Base-by-base conservation (phyloP, 1,140 invertebrate species). In the Lethrus apterus region DNA sequence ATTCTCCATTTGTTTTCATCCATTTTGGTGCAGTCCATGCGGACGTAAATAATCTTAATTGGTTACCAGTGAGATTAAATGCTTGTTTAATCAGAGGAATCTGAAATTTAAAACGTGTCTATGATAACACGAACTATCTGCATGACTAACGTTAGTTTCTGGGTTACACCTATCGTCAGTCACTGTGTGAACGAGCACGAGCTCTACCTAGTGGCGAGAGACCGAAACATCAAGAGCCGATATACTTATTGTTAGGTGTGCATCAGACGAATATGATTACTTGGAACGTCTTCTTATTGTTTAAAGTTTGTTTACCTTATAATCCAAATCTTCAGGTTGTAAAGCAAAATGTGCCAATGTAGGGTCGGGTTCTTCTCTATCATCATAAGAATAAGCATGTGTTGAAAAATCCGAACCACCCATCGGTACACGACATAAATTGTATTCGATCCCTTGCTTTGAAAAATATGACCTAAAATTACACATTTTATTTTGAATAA, bases 11-110 rank as follows among this genome's bases (percentile, higher is more conserved):
- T 0, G 80, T 84, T 68, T 97, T 97, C 92, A 96, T 96, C 92
- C 91, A 97, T 4, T 71, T 66, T 0, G 93, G 93, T 0, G 92
- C 76, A 44, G 81, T 83, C 93, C 93, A 96, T 0, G 87, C 77
- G 8, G 80, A 75, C 0, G 75, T 55, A 38, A 59, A 42, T 19
- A 64, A 33, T 33, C 50, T 46, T 11, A 61, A 81, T 51, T 32
- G 64, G 52, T 30, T 67, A 54, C 7, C 30, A 2, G 15, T 30
- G 3, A 51, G 13, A 18, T 42, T 29, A n/a, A 21, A 26, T 5
- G 45, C 36, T 36, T 31, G 23, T 20, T 35, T 30, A 29, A 51
- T 32, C 17, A 47, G 4, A 4, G 50, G 50, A 15, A 51, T 51
- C 50, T 51, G 19, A 46, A 50, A 50, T 19, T n/a, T n/a, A n/a